phyloP scores from a whole-genome alignment of 2,113 vertebrate species.

The Trichechus manatus region DNA sequence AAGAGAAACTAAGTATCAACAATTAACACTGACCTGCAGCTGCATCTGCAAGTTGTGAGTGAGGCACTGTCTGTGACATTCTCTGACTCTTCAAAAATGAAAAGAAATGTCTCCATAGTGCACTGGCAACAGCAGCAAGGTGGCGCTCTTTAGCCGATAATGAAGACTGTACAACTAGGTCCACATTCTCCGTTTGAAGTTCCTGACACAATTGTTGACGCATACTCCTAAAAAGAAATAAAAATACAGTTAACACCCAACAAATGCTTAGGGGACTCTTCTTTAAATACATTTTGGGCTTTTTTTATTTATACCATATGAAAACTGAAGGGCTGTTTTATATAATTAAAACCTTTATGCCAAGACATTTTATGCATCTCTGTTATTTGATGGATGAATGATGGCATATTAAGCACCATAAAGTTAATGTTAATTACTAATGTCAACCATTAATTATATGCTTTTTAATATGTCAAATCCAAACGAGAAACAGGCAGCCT shows the following conservation, averaged over 20 bases:
- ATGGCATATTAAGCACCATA: constrained; percentile 90
- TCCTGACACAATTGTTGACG: constrained; percentile 90
- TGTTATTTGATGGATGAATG: constrained; percentile 88
- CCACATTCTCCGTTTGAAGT: constrained; percentile 78
- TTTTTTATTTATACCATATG: constrained; percentile 63
- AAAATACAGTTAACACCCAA: constrained; percentile 76
- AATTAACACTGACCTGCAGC: constrained; percentile 93
- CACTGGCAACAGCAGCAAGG: constrained; percentile 94
- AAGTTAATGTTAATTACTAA: constrained; percentile 92
- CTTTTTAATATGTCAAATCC: constrained; percentile 89
- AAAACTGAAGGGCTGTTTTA: constrained; percentile 80
- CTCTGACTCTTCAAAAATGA: constrained; percentile 94
- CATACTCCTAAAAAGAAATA: constrained; percentile 88
- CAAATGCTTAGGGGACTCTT: constrained; percentile 73
- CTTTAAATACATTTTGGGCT: constrained; percentile 64
- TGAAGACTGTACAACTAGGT: constrained; percentile 81
- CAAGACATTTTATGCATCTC: constrained; percentile 81
- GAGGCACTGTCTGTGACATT: constrained; percentile 91
- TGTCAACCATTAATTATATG: constrained; percentile 91
- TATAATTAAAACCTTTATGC: constrained; percentile 85
- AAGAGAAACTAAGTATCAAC: not conserved
- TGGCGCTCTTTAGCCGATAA: constrained; percentile 94
- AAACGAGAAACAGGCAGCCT: constrained; percentile 88
- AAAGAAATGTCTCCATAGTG: constrained; percentile 96
- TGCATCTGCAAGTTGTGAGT: constrained; percentile 93